Evolutionary conservation across 2,888 invertebrate species (phyloP), one percentile per base, ranked within the genome.

Genomic region (Meiosimyza decipiens): DNA sequence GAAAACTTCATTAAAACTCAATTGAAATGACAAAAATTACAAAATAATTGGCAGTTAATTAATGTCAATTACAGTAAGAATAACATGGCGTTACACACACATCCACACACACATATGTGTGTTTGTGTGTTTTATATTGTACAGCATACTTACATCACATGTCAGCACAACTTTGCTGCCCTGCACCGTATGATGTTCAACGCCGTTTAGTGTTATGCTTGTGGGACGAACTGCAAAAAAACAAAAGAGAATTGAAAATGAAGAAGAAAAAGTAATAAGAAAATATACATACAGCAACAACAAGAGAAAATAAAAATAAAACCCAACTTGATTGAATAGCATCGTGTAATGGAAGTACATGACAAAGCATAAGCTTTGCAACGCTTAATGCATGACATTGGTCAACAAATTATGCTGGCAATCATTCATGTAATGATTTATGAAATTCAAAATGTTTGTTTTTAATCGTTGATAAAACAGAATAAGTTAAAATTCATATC

Each of bases 111-210:
- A 47, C 50, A 63, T 28, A 40, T 47, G 40, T 33, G 33, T 28
- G 28, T 33, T 28, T 60, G 6, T 57, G 16, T 62, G 62, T 16
- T 6, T 15, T 2, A 63, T 12, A 16, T 18, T 16, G 15, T 40
- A 67, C n/a, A 18, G 16, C 54, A 59, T 77, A 83, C 85, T 86
- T 83, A 87, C 87, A 80, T 85, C 77, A 84, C 97, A 97, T 84
- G 92, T 90, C 75, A 97, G 90, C 70, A 92, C 90, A 70, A 96
- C 93, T 80, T 92, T 90, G 9, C 92, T 92, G 40, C 95, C 95
- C 81, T 94, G 93, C 11, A 93, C 92, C 47, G 94, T 94, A 85
- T 95, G 93, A 79, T 92, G 91, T 57, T 92, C 91, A 18, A 94
- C 92, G 5, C 95, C 95, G 40, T 90, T 89, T 80, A 96, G 90